phyloP scores from a whole-genome alignment of 2,888 invertebrate genomes.

The Lochmaea capreae region DNA sequence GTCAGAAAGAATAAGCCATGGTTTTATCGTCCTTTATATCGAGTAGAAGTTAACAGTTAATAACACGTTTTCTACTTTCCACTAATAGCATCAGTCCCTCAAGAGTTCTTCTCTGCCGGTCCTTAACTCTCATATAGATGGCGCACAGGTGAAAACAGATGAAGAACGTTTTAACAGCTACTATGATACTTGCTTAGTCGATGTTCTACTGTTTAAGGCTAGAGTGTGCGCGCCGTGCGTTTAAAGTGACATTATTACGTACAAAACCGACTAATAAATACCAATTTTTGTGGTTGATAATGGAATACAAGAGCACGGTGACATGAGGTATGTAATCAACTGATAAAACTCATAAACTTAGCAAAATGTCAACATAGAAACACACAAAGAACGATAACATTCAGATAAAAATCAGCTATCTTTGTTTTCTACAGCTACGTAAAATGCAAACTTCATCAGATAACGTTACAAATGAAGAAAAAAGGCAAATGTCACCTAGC shows the following conservation, averaged over 20 bases:
- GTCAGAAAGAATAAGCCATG: neutral
- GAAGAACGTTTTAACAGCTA: slow-evolving; percentile 58
- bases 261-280: slow-evolving; percentile 11
- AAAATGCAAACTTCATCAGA: slow-evolving; percentile 49
- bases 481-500: slow-evolving; percentile 45
- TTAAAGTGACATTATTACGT: slow-evolving; percentile 32
- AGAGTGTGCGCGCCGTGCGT: slow-evolving; percentile 73
- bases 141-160: slow-evolving; percentile 63
- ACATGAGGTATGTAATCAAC: slow-evolving; percentile 27
- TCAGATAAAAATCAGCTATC: slow-evolving; percentile 9
- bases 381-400: slow-evolving; percentile 1
- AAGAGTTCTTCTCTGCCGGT: slow-evolving; percentile 31
- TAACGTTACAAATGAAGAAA: slow-evolving; percentile 29
- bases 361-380: slow-evolving; percentile 24
- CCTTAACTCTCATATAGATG: slow-evolving; percentile 57
- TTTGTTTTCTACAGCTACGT: slow-evolving; percentile 10
- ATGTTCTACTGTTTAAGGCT: slow-evolving; percentile 68
- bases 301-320: slow-evolving; percentile 22
- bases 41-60: slow-evolving; percentile 21
- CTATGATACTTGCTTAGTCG: slow-evolving; percentile 64
- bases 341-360: slow-evolving; percentile 4
- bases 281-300: slow-evolving; percentile 22
- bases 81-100: slow-evolving; percentile 25
- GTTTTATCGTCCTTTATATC: slow-evolving; percentile 20
- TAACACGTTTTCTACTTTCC: slow-evolving; percentile 33